phyloP scores from a whole-genome alignment of 1,140 invertebrate species.

The Harlomillsia oculata region DNA sequence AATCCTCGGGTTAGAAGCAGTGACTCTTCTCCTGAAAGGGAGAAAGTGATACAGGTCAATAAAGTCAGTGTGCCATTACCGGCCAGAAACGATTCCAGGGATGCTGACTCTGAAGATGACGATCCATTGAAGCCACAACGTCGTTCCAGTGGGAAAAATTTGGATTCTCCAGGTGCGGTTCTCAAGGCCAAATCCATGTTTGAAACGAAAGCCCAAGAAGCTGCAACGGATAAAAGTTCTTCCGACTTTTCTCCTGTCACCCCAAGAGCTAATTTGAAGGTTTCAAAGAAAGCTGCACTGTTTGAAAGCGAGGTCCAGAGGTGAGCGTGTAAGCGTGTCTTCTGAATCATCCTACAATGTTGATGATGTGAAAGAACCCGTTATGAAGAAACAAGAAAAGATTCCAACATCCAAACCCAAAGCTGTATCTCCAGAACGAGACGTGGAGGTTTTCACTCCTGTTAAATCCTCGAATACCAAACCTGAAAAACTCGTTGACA shows the following conservation, averaged over 20 bases:
- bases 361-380: slow-evolving; percentile 8
- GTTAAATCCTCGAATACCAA: neutral
- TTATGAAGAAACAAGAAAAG: neutral
- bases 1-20: slow-evolving; percentile 11
- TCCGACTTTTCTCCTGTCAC: neutral
- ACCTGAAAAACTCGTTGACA: too few relatives aligned
- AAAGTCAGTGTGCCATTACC: too few relatives aligned
- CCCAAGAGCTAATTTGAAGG: slow-evolving; percentile 5
- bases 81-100: slow-evolving; percentile 1
- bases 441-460: neutral
- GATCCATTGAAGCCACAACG: slow-evolving; percentile 32
- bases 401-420: neutral
- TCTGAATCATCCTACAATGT: slow-evolving; percentile 19
- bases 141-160: slow-evolving; percentile 38
- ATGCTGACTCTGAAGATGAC: slow-evolving; percentile 17
- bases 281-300: slow-evolving; percentile 29
- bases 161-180: slow-evolving; percentile 49
- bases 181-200: slow-evolving; percentile 55
- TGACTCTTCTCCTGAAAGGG: slow-evolving; percentile 18
- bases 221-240: slow-evolving; percentile 8
- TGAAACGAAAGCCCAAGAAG: slow-evolving; percentile 45
- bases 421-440: neutral
- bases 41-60: neutral
- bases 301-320: slow-evolving; percentile 31
- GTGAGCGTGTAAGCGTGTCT: slow-evolving; percentile 28